Percentiles rank a stretch among this genome's conserved stretches.
These are phyloP conservation scores for Nomada hirtipes DNA, from an alignment of 2,888 invertebrate genomes.

Conservation along the genomic window DNA sequence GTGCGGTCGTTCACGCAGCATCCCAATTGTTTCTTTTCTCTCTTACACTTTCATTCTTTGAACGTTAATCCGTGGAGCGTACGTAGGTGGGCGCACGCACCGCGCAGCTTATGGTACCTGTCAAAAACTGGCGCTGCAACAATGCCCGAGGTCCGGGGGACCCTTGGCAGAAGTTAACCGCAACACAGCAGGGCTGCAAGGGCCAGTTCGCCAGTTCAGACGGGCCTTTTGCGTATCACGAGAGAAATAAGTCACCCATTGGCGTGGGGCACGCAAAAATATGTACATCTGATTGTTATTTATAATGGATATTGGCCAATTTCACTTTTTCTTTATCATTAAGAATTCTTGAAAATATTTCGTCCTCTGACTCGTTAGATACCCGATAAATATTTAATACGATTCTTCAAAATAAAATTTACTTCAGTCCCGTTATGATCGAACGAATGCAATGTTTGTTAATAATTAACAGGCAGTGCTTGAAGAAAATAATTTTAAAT, in stretches of 20 bases:
- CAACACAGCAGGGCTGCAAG: slow-evolving; percentile 73
- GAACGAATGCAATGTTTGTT: no score
- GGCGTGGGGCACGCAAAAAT: slow-evolving; percentile 56
- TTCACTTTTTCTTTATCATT: no score
- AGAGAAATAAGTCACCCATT: slow-evolving; percentile 75
- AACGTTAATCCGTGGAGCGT: slow-evolving; percentile 72
- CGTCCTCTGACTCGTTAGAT: no score
- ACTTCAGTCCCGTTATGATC: no score
- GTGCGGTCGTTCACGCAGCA: slow-evolving; percentile 45
- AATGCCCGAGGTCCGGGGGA: slow-evolving; percentile 68
- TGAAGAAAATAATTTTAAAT: no score
- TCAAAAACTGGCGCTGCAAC: slow-evolving; percentile 77
- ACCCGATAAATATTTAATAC: no score
- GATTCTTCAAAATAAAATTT: no score
- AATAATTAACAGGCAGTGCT: no score
- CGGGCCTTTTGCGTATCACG: slow-evolving; percentile 68
- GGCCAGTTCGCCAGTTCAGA: slow-evolving; percentile 71
- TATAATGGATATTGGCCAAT: not conserved
- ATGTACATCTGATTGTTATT: not conserved
- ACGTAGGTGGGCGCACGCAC: slow-evolving; percentile 72
- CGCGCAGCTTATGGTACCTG: slow-evolving; percentile 73
- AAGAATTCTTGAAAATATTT: no score
- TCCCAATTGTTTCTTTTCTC: slow-evolving; percentile 25
- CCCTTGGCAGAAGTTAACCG: slow-evolving; percentile 76
- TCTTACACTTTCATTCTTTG: slow-evolving; percentile 46